phyloP scores from a whole-genome alignment of 2,113 vertebrate genomes.

The Chaetorhynchus papuensis region DNA sequence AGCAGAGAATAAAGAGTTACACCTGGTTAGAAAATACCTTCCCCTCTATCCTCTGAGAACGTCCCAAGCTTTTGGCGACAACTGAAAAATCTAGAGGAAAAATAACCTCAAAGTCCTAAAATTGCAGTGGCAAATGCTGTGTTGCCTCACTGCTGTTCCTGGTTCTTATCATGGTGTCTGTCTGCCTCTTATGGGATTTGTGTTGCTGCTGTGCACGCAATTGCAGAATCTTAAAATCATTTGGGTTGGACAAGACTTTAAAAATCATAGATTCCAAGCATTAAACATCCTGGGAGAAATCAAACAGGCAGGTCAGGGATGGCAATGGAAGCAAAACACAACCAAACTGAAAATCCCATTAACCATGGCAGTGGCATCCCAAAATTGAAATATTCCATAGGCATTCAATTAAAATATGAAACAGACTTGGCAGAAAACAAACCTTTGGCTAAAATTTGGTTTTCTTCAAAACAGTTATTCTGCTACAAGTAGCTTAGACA shows the following conservation, averaged over 20 bases:
- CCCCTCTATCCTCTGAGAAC: background rate
- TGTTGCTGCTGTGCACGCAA: background rate
- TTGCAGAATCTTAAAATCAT: background rate
- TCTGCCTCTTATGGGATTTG: background rate
- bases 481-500: background rate
- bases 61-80: background rate
- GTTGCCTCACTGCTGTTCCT: background rate
- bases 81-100: background rate
- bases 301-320: background rate
- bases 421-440: background rate
- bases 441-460: background rate
- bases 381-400: background rate
- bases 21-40: background rate
- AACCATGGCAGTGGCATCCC: background rate
- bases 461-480: background rate
- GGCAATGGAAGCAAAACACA: background rate
- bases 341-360: background rate
- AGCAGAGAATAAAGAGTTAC: background rate
- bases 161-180: background rate
- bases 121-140: background rate
- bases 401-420: background rate
- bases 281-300: background rate
- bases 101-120: background rate
- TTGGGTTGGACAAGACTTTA: background rate
- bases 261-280: background rate